Percentiles rank a stretch among this genome's conserved stretches.
Conservation (phyloP, 2,113 vertebrate species). For the Boulengeromyrus knoepffleri region DNA sequence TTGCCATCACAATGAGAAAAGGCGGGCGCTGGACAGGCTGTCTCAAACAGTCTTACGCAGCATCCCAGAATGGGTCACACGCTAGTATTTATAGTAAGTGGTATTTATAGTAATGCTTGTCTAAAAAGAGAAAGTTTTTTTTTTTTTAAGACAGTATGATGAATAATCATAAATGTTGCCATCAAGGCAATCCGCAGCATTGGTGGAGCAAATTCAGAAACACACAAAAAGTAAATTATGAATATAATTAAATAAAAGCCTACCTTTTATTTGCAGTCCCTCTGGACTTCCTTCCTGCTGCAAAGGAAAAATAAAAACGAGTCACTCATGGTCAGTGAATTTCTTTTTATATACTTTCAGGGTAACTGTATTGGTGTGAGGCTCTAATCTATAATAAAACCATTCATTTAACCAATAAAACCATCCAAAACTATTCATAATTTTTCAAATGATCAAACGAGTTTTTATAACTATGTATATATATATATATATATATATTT, state of each 20-base stretch:
- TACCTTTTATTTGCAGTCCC: conserved; percentile 20
- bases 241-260: background rate
- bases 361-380: background rate
- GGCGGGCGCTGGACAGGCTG: background rate
- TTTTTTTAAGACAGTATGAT: background rate
- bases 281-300: conserved; percentile 23
- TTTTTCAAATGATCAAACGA: background rate
- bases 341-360: background rate
- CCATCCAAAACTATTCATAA: background rate
- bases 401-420: background rate
- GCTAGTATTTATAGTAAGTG: background rate
- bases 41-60: background rate
- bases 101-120: background rate
- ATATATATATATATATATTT: background rate
- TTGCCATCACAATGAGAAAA: background rate
- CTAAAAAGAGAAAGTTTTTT: background rate
- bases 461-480: background rate
- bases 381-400: background rate
- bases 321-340: background rate
- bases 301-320: background rate
- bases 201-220: background rate
- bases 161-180: background rate
- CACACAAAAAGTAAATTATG: background rate
- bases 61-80: background rate
- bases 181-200: background rate